Evolutionary conservation across 2,888 invertebrate genomes (phyloP), one percentile per base, ranked within the genome.

Genomic region (Cinara cedri): DNA sequence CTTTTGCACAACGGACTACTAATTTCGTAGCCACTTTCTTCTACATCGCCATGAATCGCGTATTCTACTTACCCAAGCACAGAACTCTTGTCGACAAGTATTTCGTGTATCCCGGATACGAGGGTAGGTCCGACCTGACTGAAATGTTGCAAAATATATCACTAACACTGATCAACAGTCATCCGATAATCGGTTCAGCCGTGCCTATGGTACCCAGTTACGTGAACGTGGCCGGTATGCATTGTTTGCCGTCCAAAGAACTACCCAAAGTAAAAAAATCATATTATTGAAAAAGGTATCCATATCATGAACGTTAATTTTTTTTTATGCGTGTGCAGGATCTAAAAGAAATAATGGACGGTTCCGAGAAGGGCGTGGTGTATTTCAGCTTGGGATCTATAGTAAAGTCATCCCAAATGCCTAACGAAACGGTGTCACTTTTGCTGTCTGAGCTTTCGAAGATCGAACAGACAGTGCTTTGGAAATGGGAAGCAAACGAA

Each of bases 161-260:
- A 13, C 24, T 81, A n/a, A 81, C 81, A 8, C 44, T 81, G 26
- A 19, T 81, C 13, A 75, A 81, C 51, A 81, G 57, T 8, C 74
- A 74, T 46, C 76, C 65, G 19, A 21, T 81, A 1, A 34, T 81
- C 46, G 75, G 75, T 10, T n/a, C 44, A 8, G 34, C 74, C 24
- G 55, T 49, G n/a, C 75, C 76, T 0, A n/a, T 49, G 44, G 74
- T 74, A 11, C 75, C 75, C 19, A 81, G 60, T 24, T 74, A 51
- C 34, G 46, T 81, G 3, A n/a, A 81, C 24, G 81, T 81, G 49
- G 81, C 75, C 9, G 81, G 81, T 8, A 65, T 81, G 63, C 81
- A 81, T 14, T 75, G 74, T 11, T 13, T 57, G 16, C 81, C 81
- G 14, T 1, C 81, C n/a, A 42, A 9, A 49, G 44, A 16, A 6